Base-by-base conservation (phyloP, 2,888 invertebrate genomes). In the Chydorus sphaericus region DNA sequence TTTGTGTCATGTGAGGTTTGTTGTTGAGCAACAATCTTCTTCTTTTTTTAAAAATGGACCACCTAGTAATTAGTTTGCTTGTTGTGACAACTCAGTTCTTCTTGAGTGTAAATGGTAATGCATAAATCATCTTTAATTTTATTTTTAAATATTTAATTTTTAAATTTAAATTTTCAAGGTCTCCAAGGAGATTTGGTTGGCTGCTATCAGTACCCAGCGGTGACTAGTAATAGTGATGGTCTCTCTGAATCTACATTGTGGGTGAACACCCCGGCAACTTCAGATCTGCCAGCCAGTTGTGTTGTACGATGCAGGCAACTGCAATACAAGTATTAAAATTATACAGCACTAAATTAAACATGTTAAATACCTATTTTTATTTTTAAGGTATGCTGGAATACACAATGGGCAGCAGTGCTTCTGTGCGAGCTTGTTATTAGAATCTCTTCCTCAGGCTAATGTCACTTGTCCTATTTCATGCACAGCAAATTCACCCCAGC, bases 401-500 rank as follows among this genome's bases (percentile, higher is more conserved):
- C 71, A 67, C 59, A 62, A 69, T 55, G 70, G 69, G 2, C 65
- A 69, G 36, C 66, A 67, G 36, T 77, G 77, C 63, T 71, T 69
- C 59, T 77, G 76, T 63, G 73, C 73, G n/a, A 73, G 71, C 52
- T 61, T 62, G 1, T 69, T 68, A 60, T 70, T n/a, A n/a, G n/a
- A n/a, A n/a, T n/a, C 69, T 3, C 61, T 63, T 36, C 67, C 66
- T 60, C 69, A 68, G 3, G 59, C 62, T 16, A 57, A 50, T n/a
- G 53, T 56, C 23, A 44, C 44, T 23, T 64, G 64, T 56, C 56
- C 60, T n/a, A 53, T 61, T 37, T 52, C 56, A 2, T 86, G 86
- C 62, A 71, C 73, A 7, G 76, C 76, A 57, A 80, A 81, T 65
- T 73, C 74, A 31, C 72, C 72, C 1, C 76, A 78, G 63, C 74